These are phyloP conservation scores for Cheumatopsyche charites DNA, from an alignment of 1,140 invertebrate genomes.

Conservation along the genomic window DNA sequence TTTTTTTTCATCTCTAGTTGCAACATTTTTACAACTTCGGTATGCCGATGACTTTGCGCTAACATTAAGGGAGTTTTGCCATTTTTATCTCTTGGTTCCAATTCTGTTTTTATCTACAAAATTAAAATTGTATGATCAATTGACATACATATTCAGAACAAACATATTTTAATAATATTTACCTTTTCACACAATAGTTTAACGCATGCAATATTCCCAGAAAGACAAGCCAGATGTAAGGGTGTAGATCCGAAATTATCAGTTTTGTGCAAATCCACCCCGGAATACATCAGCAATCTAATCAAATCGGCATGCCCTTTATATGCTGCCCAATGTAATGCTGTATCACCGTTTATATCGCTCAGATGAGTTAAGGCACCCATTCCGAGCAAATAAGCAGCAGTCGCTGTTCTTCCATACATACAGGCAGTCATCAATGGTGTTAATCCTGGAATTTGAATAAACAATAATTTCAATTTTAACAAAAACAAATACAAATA, in stretches of 20 bases:
- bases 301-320: slow-evolving; percentile 90
- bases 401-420: slow-evolving; percentile 88
- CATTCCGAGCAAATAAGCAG: slow-evolving; percentile 87
- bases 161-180: background rate
- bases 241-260: slow-evolving; percentile 93
- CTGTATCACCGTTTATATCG: slow-evolving; percentile 91
- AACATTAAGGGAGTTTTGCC: slow-evolving; percentile 88
- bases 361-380: slow-evolving; percentile 82
- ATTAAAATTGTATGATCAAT: background rate
- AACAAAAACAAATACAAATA: too few relatives aligned
- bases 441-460: slow-evolving; percentile 66
- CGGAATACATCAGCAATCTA: slow-evolving; percentile 87
- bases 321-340: slow-evolving; percentile 91
- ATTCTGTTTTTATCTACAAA: slow-evolving; percentile 76
- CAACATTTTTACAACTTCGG: slow-evolving; percentile 80
- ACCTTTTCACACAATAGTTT: slow-evolving; percentile 87
- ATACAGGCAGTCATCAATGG: slow-evolving; percentile 91
- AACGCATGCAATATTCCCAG: slow-evolving; percentile 82
- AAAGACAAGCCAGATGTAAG: slow-evolving; percentile 90
- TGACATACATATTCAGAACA: background rate
- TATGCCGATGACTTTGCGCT: slow-evolving; percentile 84
- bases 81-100: slow-evolving; percentile 87
- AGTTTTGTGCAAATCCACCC: slow-evolving; percentile 84
- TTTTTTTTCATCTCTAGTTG: slow-evolving; percentile 80
- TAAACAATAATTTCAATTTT: slow-evolving; percentile 5